Base-by-base conservation (phyloP, 2,888 invertebrate genomes). In the Limulus polyphemus region DNA sequence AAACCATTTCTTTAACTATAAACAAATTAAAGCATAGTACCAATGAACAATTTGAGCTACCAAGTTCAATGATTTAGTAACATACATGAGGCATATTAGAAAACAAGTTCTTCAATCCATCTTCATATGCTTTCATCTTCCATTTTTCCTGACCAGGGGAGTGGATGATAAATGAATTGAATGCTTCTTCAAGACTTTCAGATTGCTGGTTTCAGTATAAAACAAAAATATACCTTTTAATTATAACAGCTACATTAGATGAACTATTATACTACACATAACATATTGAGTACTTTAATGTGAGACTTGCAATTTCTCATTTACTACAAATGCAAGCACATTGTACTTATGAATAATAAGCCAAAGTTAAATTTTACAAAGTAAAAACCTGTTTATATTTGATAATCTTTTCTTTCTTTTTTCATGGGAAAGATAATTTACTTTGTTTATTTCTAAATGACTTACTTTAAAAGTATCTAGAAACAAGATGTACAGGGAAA, bases 141-240 rank as follows among this genome's bases (percentile, higher is more conserved):
- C 86, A 84, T 68, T 79, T 80, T 73, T 90, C 87, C 62, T 82
- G 81, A 59, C 84, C 83, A 16, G 83, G 80, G 69, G 85, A 84
- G 72, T 90, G 87, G 1, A 90, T 86, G 63, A 93, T 81, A 71
- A 88, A 90, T 71, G 88, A 88, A 74, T 88, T 88, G 73, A 95
- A 93, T 0, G 90, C 90, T 76, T 91, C 90, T 73, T 92, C 91
- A 14, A 76, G 63, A 12, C 73, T 69, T 63, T 75, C 74, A 49
- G 73, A 1, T 71, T 65, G 70, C 75, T 75, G 69, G 12, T 70
- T 70, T 58, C 2, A 58, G 55, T 12, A 60, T n/a, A 17, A 13
- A 54, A 13, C 11, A 47, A 13, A 14, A 46, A n/a, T n/a, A 14
- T 17, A 0, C 11, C 49, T 49, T 49, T 49, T 49, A 16, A 10